These are phyloP conservation scores for Porites lobata DNA, from an alignment of 92 coral and sea anemone genomes.

Conservation along the genomic window DNA sequence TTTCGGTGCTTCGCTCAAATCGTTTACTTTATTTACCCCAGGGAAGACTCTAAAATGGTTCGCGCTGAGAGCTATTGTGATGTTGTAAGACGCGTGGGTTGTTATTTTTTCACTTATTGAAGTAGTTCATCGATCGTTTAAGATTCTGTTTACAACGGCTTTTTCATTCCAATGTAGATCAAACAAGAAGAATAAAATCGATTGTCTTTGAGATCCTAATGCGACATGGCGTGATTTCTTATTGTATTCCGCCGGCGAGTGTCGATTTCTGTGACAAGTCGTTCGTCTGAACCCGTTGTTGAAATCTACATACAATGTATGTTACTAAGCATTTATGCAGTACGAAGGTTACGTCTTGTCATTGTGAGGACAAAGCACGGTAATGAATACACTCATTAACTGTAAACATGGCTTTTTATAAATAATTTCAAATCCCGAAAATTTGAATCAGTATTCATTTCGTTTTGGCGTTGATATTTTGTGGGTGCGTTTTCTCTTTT, in stretches of 20 bases:
- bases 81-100: neutral
- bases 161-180: neutral
- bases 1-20: neutral
- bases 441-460: too few species aligned
- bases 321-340: too few species aligned
- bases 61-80: neutral
- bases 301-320: too few species aligned
- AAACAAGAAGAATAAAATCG: neutral
- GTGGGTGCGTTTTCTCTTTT: too few species aligned
- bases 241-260: neutral
- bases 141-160: neutral
- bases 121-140: neutral
- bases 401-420: too few species aligned
- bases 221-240: neutral
- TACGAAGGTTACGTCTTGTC: too few species aligned
- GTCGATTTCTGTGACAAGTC: too few species aligned
- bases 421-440: too few species aligned
- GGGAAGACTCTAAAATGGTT: neutral
- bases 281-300: too few species aligned
- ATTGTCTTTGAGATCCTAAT: neutral
- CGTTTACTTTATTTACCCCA: neutral
- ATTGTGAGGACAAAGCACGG: too few species aligned
- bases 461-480: too few species aligned
- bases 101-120: neutral
- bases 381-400: too few species aligned